These are phyloP conservation scores for Chionis minor DNA, from an alignment of 2,113 vertebrate genomes.

Conservation along the genomic window DNA sequence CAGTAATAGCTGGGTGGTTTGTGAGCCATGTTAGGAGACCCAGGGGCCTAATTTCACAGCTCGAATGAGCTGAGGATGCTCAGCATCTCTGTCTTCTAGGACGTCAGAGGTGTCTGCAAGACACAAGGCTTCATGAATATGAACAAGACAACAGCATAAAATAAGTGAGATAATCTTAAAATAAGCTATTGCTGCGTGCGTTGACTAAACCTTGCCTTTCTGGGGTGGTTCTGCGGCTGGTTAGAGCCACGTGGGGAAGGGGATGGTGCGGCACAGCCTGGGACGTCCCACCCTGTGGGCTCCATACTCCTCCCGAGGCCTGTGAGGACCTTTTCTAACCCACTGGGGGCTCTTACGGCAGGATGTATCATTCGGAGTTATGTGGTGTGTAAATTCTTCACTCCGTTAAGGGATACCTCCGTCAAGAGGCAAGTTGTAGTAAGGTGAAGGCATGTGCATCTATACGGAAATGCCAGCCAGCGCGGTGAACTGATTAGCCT, in stretches of 20 bases:
- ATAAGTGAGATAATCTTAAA: background rate
- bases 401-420: background rate
- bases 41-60: background rate
- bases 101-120: background rate
- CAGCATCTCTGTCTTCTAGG: background rate
- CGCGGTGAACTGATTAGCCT: conserved; percentile 18
- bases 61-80: background rate
- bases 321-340: background rate
- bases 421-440: background rate
- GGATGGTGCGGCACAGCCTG: background rate
- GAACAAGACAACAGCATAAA: background rate
- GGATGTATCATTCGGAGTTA: background rate
- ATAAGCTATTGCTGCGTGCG: background rate
- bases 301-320: accelerated
- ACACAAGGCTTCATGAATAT: background rate
- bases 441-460: background rate
- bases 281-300: accelerated
- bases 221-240: background rate
- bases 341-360: background rate
- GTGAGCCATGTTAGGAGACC: background rate
- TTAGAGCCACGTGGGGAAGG: background rate
- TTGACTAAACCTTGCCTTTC: background rate
- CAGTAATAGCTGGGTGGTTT: background rate
- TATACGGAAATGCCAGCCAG: background rate
- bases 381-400: background rate